Base-by-base conservation (phyloP, 2,113 vertebrate genomes). In the Zosterops borbonicus region DNA sequence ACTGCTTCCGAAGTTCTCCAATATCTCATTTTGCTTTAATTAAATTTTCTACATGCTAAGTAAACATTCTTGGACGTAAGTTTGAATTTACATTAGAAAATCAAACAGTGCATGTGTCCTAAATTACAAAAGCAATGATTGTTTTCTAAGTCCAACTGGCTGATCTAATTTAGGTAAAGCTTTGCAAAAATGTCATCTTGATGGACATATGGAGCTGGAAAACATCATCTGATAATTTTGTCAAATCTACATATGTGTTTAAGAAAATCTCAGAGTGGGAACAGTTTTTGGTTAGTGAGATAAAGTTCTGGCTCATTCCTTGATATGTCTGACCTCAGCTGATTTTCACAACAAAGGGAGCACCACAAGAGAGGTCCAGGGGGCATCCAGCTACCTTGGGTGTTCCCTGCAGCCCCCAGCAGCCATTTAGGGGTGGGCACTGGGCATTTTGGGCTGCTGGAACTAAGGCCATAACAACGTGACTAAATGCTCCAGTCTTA, bases 171-270 rank as follows among this genome's bases (percentile, higher is more conserved):
- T 77, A 83, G 42, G 15, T 83, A 42, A 89, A 77, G 27, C 41
- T 47, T 80, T 14, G 1, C 81, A 41, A 29, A 86, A 86, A 23
- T 62, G 9, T 70, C 23, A 55, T 64, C 25, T 74, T 92, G 71
- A 49, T 69, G 53, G 71, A 49, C 53, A 41, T 52, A 31, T 0
- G 3, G 80, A 83, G 50, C 49, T 83, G 87, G n/a, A 83, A 89
- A 92, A 74, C 50, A 80, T 94, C 15, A n/a, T 65, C 33, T 60
- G 53, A 83, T 76, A 50, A 24, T 62, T 92, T 92, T 67, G 37
- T 37, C 20, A 83, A 69, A 77, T 53, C 25, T 64, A 49, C 53
- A 41, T 64, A 21, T 10, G 11, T 67, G 9, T 87, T 86, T 37
- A 83, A 82, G 65, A 68, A 31, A 35, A 35, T n/a, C 50, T 90